Percentiles rank a stretch among this genome's conserved stretches.
Conservation (phyloP, 2,797 vertebrate genomes). For the Sebastolobus altivelis region DNA sequence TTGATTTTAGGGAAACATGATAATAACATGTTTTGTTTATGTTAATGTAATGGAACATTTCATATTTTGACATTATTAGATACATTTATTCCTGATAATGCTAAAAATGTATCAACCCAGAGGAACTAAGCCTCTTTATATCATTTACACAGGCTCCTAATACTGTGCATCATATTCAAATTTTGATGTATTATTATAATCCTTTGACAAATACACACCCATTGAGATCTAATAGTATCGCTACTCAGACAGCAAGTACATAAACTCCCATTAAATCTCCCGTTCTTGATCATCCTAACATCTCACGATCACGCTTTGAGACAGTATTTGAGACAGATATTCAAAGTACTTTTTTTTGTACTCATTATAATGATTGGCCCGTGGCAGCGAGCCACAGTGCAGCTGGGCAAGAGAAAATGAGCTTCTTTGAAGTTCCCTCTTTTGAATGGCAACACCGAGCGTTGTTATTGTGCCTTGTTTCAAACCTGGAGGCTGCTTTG, state of each 20-base stretch:
- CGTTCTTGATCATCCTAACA: slow-evolving; percentile 19
- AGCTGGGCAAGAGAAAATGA: slow-evolving; percentile 69
- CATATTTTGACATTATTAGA: not conserved
- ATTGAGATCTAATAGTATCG: not conserved
- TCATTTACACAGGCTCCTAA: not conserved
- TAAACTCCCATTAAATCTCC: slow-evolving; percentile 20
- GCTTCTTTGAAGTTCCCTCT: slow-evolving; percentile 73
- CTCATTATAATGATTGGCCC: slow-evolving; percentile 75
- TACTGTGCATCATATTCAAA: not conserved
- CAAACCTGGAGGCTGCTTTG: slow-evolving; percentile 64
- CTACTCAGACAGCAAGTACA: not conserved
- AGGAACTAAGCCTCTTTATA: not conserved
- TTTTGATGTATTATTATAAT: slow-evolving; percentile 1
- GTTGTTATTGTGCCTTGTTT: slow-evolving; percentile 59
- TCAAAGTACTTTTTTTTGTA: slow-evolving; percentile 37
- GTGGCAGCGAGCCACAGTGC: slow-evolving; percentile 62
- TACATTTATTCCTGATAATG: not conserved
- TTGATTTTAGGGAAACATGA: not conserved
- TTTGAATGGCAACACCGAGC: slow-evolving; percentile 67
- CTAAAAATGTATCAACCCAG: not conserved
- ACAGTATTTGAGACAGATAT: slow-evolving; percentile 21
- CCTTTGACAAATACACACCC: not conserved
- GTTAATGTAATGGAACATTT: not conserved
- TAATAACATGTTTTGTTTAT: not conserved
- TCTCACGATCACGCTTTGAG: slow-evolving; percentile 10